Base-by-base conservation (phyloP, 2,888 invertebrate species). In the Bombylius major region DNA sequence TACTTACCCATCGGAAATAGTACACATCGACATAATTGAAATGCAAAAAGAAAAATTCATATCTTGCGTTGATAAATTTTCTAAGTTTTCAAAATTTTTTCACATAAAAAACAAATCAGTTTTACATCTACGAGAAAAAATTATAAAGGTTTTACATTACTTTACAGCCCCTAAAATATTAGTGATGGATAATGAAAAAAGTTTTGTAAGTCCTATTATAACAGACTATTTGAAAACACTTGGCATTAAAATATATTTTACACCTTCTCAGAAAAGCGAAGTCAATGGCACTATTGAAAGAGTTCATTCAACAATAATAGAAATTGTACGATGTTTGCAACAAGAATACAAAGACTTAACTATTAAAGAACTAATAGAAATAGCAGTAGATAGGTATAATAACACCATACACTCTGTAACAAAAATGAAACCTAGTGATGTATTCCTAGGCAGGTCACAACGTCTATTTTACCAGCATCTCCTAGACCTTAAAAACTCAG, bases 401-500 rank as follows among this genome's bases (percentile, higher is more conserved):
- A 36, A 51, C 39, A 36, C 39, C 5, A 12, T 36, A 36, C 51
- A 51, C 34, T 13, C 39, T 12, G 36, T 4, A 7, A 51, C 13
- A n/a, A 51, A 51, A 8, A 46, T 14, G 11, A 34, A 39, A 4
- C 23, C 42, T 36, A 50, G 23, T 4, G 42, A 42, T 8, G 34
- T 50, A 12, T 50, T 53, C 34, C 31, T 53, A 23, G 47, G 53
- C 33, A 47, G 53, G 47, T 23, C n/a, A 14, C 53, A 53, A 47
- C 33, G 48, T 47, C 47, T 39, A 33, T 47, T n/a, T 3, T 23
- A 23, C 3, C 23, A 23, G 3, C 23, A 23, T 2, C 23, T 23
- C 23, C 3, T 23, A 2, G 6, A 46, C 39, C 45, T 52, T 12
- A n/a, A 47, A 47, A n/a, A 47, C 33, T 32, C 23, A 14, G 5